Base-by-base conservation (phyloP, 2,797 vertebrate species). In the Microhierax caerulescens region DNA sequence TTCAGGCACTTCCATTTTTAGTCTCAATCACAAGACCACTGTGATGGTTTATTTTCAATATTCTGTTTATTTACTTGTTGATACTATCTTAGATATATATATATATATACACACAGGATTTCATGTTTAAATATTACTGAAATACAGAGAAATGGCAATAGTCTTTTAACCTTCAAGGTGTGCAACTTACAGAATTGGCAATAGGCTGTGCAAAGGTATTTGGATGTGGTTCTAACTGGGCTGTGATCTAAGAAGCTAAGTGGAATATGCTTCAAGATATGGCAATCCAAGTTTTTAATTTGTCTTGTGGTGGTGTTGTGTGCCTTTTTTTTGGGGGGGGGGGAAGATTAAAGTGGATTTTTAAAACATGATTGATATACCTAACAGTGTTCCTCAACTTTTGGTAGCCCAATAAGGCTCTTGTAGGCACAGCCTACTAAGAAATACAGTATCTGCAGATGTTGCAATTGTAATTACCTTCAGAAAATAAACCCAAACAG, bases 1-100 rank as follows among this genome's bases (percentile, higher is more conserved):
- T 87, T 94, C 54, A 79, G 27, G 85, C 10, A 10, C 56, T 95
- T 92, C 86, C 74, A 93, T 89, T 95, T 96, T 95, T 91, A 95
- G 85, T 80, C 75, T 90, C 34, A 65, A 5, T 84, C 16, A 18
- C 24, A 48, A 72, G 47, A 51, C 19, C 22, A 41, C 7, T 60
- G 22, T 50, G 45, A 39, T 92, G 21, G 13, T 7, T 32, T 81
- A 37, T 83, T 92, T 92, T 70, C 37, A 47, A 10, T 85, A 41
- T 64, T 92, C 23, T 85, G 14, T 92, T 73, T 89, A 23, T 91
- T 92, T 89, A 25, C 24, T 56, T 83, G 72, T 8, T 67, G 43
- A 67, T 88, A 17, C 20, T 80, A 83, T 37, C 15, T 59, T 92
- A 32, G 59, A 37, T 59, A 78, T 7, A 7, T 85, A n/a, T 28